These are phyloP conservation scores for Hydraecia micacea DNA, from an alignment of 2,888 invertebrate species.

Conservation along the genomic window DNA sequence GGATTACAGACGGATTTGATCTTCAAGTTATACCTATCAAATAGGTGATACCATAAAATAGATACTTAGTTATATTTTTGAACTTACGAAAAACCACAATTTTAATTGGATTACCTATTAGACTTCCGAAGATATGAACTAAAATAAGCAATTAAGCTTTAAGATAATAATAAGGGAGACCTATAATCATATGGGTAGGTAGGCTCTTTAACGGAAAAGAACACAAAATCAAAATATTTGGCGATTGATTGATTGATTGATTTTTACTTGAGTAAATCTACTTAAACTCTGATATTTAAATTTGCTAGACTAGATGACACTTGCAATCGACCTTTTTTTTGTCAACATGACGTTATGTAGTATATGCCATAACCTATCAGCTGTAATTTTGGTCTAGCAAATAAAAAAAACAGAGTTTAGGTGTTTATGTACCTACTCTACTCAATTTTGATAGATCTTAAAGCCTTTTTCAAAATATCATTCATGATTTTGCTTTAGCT, in stretches of 20 bases:
- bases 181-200: too few species aligned
- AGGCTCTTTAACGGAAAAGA: not conserved
- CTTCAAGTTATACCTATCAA: not conserved
- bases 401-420: not conserved
- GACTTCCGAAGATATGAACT: not conserved
- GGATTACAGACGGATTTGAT: not conserved
- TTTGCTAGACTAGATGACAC: not conserved
- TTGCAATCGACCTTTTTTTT: too few species aligned
- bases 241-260: too few species aligned
- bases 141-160: not conserved
- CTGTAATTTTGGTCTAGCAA: not conserved
- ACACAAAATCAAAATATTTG: not conserved
- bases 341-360: too few species aligned
- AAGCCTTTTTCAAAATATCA: not conserved
- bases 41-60: not conserved
- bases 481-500: not conserved
- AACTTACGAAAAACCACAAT: not conserved
- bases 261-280: too few species aligned
- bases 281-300: not conserved
- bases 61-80: too few species aligned
- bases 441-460: not conserved
- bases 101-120: not conserved
- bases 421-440: not conserved
- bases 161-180: not conserved
- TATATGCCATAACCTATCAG: not conserved